A percentile compares a stretch with the other conserved stretches of the same genome.
These are phyloP conservation scores for Thalassaphorura encarpata DNA, from an alignment of 1,140 invertebrate genomes.

Conservation along the genomic window DNA sequence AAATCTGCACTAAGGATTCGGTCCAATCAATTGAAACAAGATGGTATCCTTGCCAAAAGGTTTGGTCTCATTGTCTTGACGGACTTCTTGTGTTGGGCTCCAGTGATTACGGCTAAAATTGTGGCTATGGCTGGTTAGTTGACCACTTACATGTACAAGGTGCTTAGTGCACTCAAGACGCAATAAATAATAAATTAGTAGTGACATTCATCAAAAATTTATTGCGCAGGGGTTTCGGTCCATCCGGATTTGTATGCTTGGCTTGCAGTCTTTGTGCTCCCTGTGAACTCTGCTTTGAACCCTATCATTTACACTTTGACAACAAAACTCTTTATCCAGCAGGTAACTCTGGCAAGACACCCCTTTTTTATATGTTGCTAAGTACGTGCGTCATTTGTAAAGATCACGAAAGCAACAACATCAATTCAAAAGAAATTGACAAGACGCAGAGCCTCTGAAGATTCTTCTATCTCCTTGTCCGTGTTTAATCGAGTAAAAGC, in stretches of 20 bases:
- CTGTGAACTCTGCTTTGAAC: slow-evolving; percentile 59
- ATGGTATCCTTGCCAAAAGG: slow-evolving; percentile 44
- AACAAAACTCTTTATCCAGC: slow-evolving; percentile 47
- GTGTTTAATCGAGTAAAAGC: slow-evolving; percentile 16
- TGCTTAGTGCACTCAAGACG: not conserved
- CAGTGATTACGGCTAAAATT: slow-evolving; percentile 50
- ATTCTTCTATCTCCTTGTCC: slow-evolving; percentile 15
- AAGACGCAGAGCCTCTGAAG: slow-evolving; percentile 3
- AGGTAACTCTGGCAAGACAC: slow-evolving; percentile 33
- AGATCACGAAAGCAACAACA: slow-evolving; percentile 17
- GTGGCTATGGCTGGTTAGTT: slow-evolving; percentile 45
- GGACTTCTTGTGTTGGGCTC: slow-evolving; percentile 54
- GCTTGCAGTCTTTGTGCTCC: slow-evolving; percentile 56
- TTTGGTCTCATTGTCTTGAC: slow-evolving; percentile 48
- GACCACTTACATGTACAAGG: not conserved
- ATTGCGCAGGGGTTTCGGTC: slow-evolving; percentile 39
- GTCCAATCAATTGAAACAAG: slow-evolving; percentile 44
- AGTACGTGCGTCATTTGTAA: not conserved
- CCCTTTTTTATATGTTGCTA: not conserved
- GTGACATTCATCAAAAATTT: not conserved
- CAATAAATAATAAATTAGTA: not conserved
- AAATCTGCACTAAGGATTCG: slow-evolving; percentile 45
- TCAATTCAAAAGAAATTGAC: slow-evolving; percentile 15
- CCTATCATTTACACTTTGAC: slow-evolving; percentile 59
- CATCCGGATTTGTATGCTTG: slow-evolving; percentile 50